phyloP scores from a whole-genome alignment of 2,797 vertebrate genomes.

The Phataginus tricuspis region DNA sequence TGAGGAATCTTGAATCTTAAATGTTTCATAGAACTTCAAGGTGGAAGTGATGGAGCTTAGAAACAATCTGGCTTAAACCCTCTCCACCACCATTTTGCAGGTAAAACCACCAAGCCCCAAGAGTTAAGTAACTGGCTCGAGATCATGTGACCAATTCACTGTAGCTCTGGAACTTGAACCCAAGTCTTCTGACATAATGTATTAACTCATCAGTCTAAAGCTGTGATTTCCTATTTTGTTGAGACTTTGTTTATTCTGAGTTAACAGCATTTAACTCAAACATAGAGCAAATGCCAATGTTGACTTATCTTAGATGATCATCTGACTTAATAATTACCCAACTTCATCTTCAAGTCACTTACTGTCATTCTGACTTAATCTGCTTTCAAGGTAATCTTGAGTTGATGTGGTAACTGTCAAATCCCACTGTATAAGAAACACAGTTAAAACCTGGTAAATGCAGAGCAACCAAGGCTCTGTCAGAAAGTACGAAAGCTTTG shows the following conservation, averaged over 20 bases:
- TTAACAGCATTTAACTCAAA: background rate
- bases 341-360: background rate
- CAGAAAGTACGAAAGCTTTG: conserved; percentile 36
- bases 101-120: background rate
- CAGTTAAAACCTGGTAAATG: background rate
- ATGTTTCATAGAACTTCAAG: background rate
- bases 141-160: background rate
- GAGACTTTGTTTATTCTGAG: background rate
- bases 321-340: background rate
- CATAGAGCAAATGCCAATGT: background rate
- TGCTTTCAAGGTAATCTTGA: background rate
- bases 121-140: background rate
- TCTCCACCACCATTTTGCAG: background rate
- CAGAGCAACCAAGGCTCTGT: background rate
- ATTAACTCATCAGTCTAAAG: background rate
- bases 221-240: background rate
- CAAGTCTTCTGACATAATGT: background rate
- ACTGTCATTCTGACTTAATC: background rate
- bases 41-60: background rate
- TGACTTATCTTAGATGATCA: background rate
- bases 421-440: background rate
- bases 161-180: background rate
- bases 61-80: background rate
- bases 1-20: background rate
- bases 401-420: background rate